phyloP scores from a whole-genome alignment of 2,113 vertebrate genomes.

The Beaufortia kweichowensis region DNA sequence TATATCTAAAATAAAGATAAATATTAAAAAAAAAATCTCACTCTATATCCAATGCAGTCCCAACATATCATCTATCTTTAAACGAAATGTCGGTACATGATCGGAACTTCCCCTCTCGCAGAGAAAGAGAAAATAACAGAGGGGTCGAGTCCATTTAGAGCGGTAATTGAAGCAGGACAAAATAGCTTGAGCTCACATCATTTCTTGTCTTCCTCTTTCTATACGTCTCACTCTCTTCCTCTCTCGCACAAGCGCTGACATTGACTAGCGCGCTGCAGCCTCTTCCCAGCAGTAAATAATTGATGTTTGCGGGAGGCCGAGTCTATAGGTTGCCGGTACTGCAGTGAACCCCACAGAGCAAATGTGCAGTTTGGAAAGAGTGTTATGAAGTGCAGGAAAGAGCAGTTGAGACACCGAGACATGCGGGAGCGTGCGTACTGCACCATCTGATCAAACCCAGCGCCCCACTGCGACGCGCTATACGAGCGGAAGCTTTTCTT shows the following conservation, averaged over 20 bases:
- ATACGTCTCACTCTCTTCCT: slow-evolving; percentile 25
- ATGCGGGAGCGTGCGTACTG: slow-evolving; percentile 35
- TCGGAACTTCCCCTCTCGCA: background rate
- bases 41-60: too few species aligned
- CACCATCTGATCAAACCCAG: slow-evolving; percentile 40
- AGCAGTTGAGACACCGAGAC: slow-evolving; percentile 36
- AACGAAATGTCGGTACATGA: background rate
- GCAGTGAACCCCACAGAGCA: slow-evolving; percentile 37
- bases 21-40: too few species aligned
- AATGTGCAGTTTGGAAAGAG: slow-evolving; percentile 44
- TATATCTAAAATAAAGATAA: too few species aligned
- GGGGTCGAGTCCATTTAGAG: slow-evolving; percentile 33
- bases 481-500: background rate
- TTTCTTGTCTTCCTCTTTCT: slow-evolving; percentile 24
- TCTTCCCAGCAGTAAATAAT: slow-evolving; percentile 46
- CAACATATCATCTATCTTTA: too few species aligned
- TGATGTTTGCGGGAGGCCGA: slow-evolving; percentile 43
- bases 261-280: background rate
- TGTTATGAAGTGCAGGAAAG: slow-evolving; percentile 17
- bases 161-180: slow-evolving; percentile 39
- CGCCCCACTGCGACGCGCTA: slow-evolving; percentile 28
- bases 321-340: slow-evolving; percentile 39
- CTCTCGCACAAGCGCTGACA: slow-evolving; percentile 20
- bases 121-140: slow-evolving; percentile 23
- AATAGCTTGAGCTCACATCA: slow-evolving; percentile 33